These are phyloP conservation scores for Chaetura pelagica DNA, from an alignment of 2,113 vertebrate genomes.

Conservation along the genomic window DNA sequence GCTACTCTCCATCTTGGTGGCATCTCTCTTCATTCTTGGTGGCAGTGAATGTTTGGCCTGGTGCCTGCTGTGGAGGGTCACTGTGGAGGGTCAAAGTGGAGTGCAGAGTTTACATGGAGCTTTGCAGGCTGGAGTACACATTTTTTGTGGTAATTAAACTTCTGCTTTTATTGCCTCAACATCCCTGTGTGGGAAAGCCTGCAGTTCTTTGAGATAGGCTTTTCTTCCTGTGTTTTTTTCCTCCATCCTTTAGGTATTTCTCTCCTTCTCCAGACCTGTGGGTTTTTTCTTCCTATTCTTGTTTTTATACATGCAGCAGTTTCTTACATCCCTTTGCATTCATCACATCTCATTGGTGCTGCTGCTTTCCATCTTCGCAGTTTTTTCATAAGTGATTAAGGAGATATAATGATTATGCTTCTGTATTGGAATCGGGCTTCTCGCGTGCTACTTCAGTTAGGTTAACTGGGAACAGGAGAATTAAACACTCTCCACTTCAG, in stretches of 20 bases:
- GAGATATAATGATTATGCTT: neutral
- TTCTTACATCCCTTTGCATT: neutral
- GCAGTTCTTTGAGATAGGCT: neutral
- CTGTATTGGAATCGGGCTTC: neutral
- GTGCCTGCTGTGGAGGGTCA: neutral
- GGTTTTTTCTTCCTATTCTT: neutral
- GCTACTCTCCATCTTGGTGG: neutral
- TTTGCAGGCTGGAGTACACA: neutral
- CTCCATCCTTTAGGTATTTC: neutral
- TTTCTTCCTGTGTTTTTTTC: neutral
- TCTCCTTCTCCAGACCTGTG: neutral
- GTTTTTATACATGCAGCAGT: neutral
- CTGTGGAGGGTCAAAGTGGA: neutral
- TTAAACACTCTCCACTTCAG: neutral
- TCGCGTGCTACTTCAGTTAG: neutral
- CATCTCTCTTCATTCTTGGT: neutral
- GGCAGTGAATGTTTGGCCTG: fast-evolving
- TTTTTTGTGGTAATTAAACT: neutral
- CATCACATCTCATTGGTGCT: neutral
- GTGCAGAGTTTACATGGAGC: neutral
- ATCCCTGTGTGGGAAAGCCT: neutral
- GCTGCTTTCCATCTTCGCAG: neutral
- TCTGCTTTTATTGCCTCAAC: neutral
- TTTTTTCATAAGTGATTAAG: neutral
- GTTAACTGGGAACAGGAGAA: neutral